Percentiles rank a stretch among this genome's conserved stretches.
phyloP scores from a whole-genome alignment of 2,113 vertebrate species.

The Sula dactylatra region DNA sequence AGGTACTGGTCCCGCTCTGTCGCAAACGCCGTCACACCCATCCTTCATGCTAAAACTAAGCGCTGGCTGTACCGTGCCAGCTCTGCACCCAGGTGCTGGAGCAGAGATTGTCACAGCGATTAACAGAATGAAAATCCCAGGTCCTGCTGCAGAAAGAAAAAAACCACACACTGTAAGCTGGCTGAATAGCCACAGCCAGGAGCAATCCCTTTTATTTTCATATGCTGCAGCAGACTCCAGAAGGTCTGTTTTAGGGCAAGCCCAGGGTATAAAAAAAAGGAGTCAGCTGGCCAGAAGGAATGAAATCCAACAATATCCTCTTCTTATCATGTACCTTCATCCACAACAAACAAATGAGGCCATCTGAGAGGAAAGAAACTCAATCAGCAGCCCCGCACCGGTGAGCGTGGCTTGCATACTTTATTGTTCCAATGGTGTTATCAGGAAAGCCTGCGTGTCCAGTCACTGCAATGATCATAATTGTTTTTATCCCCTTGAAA shows the following conservation, averaged over 20 bases:
- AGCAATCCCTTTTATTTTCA: not conserved
- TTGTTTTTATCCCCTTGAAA: conserved; percentile 58
- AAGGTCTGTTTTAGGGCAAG: not conserved
- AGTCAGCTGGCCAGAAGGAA: not conserved
- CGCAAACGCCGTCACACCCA: not conserved
- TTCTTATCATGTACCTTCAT: conserved; percentile 33
- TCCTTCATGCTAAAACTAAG: not conserved
- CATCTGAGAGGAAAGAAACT: conserved; percentile 51
- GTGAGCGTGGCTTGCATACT: not conserved
- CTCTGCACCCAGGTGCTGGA: not conserved
- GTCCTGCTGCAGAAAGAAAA: not conserved
- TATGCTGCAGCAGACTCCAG: not conserved
- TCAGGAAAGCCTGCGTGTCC: not conserved
- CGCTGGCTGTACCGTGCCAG: not conserved
- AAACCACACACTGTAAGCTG: not conserved
- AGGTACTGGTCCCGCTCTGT: accelerated
- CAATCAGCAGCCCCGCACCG: conserved; percentile 52
- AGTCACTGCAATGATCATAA: not conserved
- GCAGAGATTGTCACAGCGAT: not conserved
- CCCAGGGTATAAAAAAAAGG: not conserved
- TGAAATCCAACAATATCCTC: not conserved
- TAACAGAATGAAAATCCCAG: not conserved
- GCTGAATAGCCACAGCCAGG: not conserved
- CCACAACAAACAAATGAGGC: conserved; percentile 68
- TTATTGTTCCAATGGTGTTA: conserved; percentile 34